Evolutionary conservation across 2,113 vertebrate genomes (phyloP), one percentile per base, ranked within the genome.

Genomic region (Globicephala melas): DNA sequence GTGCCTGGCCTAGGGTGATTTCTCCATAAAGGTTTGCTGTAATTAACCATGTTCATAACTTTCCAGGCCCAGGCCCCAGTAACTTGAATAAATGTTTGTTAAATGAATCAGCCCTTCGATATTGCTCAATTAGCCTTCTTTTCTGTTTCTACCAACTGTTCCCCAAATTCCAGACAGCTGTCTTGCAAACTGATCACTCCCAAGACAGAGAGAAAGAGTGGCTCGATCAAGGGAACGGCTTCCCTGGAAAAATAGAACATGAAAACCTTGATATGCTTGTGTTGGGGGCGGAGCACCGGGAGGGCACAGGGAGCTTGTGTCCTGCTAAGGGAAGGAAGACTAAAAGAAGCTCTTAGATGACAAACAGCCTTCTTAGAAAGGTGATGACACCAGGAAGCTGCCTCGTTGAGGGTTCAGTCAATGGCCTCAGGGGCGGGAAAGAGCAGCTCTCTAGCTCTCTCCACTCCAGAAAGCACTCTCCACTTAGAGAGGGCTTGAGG

Each of bases 121-220:
- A n/a, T 41, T 83, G 73, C 38, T 82, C 68, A 55, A 7, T 86
- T 65, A 77, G 36, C 74, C 41, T 13, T 41, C 50, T 74, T 70
- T 71, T 84, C 71, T 20, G 26, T 85, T 79, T 44, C 74, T 63
- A 26, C 60, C 60, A 41, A 28, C 58, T 36, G 9, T 26, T 41
- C 23, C 92, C 26, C 1, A 4, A 93, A 38, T 86, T 86, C 50
- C 80, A 47, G 63, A 47, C 5, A 28, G 17, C 9, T 10, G 47
- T 71, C 68, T 85, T 76, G 55, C 33, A 81, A 28, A 65, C 58
- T 60, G 96, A 60, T 93, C 67, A 8, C 15, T 60, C 73, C 92
- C 33, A 10, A 36, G 79, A 80, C 1, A 20, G 73, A 55, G 11
- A 13, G 13, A 41, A 21, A 60, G 73, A 76, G 47, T 0, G 6